A percentile compares a stretch with the other conserved stretches of the same genome.
phyloP scores from a whole-genome alignment of 2,888 invertebrate species.

The Sylvicola cinctus region DNA sequence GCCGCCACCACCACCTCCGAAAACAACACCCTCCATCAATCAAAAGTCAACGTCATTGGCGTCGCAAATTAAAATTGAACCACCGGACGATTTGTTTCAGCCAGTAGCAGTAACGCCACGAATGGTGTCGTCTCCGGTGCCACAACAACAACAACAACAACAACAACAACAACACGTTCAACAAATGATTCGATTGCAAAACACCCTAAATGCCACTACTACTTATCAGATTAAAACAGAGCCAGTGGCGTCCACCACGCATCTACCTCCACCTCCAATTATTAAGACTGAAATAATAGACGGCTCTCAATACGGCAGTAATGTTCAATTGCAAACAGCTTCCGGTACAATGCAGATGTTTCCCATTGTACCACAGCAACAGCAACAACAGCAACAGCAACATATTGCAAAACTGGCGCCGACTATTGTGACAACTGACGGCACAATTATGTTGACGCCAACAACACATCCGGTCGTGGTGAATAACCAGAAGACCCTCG shows the following conservation, averaged over 20 bases:
- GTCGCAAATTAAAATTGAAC: neutral
- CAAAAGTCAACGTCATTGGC: too few species aligned
- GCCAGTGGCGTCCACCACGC: too few species aligned
- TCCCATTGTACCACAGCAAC: conserved; percentile 8
- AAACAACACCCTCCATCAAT: too few species aligned
- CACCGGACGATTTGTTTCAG: conserved; percentile 13
- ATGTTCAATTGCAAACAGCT: conserved; percentile 1
- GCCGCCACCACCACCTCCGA: too few species aligned
- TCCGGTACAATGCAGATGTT: too few species aligned
- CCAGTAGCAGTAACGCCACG: too few species aligned
- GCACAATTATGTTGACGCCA: neutral
- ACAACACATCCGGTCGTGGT: neutral
- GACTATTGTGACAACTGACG: neutral
- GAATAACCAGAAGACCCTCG: neutral
- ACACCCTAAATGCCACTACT: too few species aligned
- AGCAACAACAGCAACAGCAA: neutral
- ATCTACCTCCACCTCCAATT: too few species aligned
- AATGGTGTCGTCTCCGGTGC: too few species aligned
- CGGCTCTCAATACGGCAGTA: conserved; percentile 1
- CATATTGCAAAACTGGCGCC: conserved; percentile 1
- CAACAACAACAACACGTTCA: conserved; percentile 13
- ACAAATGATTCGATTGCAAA: too few species aligned
- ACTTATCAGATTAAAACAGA: too few species aligned
- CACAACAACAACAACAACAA: conserved; percentile 18
- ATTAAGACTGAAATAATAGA: conserved; percentile 7